Conservation (phyloP, 64 coral and sea anemone species). For the Montipora efflorescens region DNA sequence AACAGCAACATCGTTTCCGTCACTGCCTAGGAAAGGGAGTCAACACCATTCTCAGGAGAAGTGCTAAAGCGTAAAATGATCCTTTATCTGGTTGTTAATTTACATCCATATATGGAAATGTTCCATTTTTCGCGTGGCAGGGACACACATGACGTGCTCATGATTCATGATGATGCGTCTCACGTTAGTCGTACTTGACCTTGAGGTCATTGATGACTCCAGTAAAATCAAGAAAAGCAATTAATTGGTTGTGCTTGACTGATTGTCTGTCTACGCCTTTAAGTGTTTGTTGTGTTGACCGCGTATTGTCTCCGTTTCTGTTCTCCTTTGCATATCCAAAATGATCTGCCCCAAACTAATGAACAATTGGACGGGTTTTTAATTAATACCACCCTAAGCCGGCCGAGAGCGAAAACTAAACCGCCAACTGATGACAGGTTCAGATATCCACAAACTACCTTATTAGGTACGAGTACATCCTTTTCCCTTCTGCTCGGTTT, state of each 20-base stretch:
- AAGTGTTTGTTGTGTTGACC: neutral
- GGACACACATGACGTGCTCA: neutral
- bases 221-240: neutral
- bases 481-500: too few species aligned
- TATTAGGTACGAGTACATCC: too few species aligned
- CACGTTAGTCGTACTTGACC: neutral
- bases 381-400: too few species aligned
- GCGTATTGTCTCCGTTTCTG: neutral
- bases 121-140: neutral
- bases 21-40: neutral
- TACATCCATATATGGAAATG: conserved; percentile 24
- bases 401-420: too few species aligned
- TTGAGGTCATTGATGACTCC: neutral
- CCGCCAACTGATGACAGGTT: too few species aligned
- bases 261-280: neutral
- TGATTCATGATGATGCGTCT: neutral
- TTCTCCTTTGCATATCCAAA: neutral
- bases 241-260: neutral
- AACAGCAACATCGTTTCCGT: too few species aligned
- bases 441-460: too few species aligned
- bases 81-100: neutral
- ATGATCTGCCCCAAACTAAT: neutral
- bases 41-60: neutral
- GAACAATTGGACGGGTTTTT: too few species aligned
- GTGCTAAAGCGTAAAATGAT: neutral